Base-by-base conservation (phyloP, 2,113 vertebrate genomes). In the Sula dactylatra region DNA sequence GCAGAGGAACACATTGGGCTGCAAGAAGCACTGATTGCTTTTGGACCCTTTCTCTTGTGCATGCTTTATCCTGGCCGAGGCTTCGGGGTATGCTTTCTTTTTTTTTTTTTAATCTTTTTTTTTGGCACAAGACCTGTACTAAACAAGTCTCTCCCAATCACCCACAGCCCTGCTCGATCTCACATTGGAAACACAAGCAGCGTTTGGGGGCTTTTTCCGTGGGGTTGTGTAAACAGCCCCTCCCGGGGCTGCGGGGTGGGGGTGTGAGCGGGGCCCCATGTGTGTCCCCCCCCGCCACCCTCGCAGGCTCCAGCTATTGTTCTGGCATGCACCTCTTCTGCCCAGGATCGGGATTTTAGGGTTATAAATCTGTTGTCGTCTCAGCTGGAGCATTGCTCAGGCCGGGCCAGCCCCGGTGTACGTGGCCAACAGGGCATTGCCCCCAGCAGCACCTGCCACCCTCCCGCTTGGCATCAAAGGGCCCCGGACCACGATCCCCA, bases 401-500 rank as follows among this genome's bases (percentile, higher is more conserved):
- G 40, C n/a, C 2, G 4, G 42, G 31, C 42, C 81, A 13, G 86
- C 31, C 90, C 81, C 3, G 3, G 38, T 1, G 6, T 44, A 65
- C 13, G 36, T 55, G 84, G 72, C n/a, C 4, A 11, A 0, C 2
- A 1, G 22, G 1, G 8, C 88, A 42, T 45, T 6, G 1, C 6
- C 16, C 42, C 25, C 54, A 14, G 76, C 80, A 22, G 58, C 2
- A 2, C 36, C 52, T 1, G 31, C 4, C 1, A 2, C 56, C 21
- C 26, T 18, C 69, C 73, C 4, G 21, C 65, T 17, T 11, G 1
- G 32, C 16, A 54, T 49, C 31, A 13, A 0, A 31, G 17, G 59
- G 16, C 10, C 8, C 52, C 4, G 0, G 7, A 2, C 17, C 3
- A 2, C 1, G 0, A 10, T 14, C 20, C 66, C 40, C 45, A 2